Percentiles rank a stretch among this genome's conserved stretches.
Evolutionary conservation across 2,888 invertebrate species (phyloP).

Genomic region (Lochmaea crataegi): DNA sequence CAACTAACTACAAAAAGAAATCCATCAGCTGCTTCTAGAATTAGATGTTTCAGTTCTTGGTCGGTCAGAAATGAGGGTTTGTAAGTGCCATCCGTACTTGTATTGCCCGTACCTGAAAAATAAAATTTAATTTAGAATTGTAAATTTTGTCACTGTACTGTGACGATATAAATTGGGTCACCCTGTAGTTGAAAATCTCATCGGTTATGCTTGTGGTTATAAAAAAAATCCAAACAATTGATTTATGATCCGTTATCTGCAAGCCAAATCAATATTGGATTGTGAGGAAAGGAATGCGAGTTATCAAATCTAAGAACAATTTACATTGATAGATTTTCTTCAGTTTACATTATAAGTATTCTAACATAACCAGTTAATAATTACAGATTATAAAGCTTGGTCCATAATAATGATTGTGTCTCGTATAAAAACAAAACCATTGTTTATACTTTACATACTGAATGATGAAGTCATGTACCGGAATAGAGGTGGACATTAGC

Average conservation of each 20-base stretch:
- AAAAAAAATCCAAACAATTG: too few relatives aligned
- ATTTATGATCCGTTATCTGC: too few relatives aligned
- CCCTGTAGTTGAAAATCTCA: too few relatives aligned
- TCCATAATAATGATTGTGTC: conserved; percentile 30
- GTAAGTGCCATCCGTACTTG: conserved; percentile 95
- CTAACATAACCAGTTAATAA: conserved; percentile 23
- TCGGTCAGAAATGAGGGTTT: conserved; percentile 99
- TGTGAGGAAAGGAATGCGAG: not conserved
- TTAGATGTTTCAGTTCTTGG: conserved; percentile 98
- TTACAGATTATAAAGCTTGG: conserved; percentile 20
- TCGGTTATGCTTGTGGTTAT: too few relatives aligned
- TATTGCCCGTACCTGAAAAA: conserved; percentile 89
- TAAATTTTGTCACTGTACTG: not conserved
- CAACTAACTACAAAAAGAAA: conserved; percentile 97
- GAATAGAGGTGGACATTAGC: conserved; percentile 40
- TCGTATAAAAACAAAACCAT: conserved; percentile 37
- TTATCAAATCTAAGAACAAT: conserved; percentile 11
- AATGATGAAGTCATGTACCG: conserved; percentile 53
- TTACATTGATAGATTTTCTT: conserved; percentile 19
- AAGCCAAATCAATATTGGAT: not conserved
- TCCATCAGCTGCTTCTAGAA: conserved; percentile 98
- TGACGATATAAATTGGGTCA: too few relatives aligned
- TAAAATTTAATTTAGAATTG: conserved; percentile 15
- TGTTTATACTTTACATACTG: conserved; percentile 46
- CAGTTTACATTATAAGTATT: conserved; percentile 11